Percentiles rank a stretch among this genome's conserved stretches.
These are phyloP conservation scores for Vandiemenella viatica DNA, from an alignment of 2,888 invertebrate genomes.

Conservation along the genomic window DNA sequence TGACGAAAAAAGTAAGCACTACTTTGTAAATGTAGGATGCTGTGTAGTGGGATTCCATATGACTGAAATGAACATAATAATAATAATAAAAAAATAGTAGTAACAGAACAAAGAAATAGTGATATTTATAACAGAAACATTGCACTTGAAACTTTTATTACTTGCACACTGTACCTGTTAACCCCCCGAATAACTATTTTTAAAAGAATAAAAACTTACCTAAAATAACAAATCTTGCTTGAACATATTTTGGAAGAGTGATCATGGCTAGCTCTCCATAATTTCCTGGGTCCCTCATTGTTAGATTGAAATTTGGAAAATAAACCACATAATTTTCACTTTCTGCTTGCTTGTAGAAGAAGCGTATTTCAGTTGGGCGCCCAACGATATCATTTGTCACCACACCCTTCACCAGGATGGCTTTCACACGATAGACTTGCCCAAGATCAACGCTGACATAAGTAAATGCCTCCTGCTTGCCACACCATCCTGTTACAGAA, in stretches of 20 bases:
- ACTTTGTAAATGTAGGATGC: too few relatives aligned
- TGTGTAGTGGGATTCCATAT: too few relatives aligned
- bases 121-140: too few relatives aligned
- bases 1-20: too few relatives aligned
- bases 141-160: too few relatives aligned
- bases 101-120: too few relatives aligned
- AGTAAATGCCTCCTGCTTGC: constrained; percentile 91
- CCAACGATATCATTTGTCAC: constrained; percentile 91
- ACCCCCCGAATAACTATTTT: too few relatives aligned
- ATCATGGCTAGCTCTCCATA: constrained; percentile 95
- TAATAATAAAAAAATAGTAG: too few relatives aligned
- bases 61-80: too few relatives aligned
- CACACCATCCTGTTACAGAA: constrained; percentile 91
- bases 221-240: constrained; percentile 83
- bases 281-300: constrained; percentile 89
- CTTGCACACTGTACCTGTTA: too few relatives aligned
- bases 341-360: constrained; percentile 92
- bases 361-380: constrained; percentile 86
- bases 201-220: constrained; percentile 21
- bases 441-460: constrained; percentile 92
- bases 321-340: constrained; percentile 91
- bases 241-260: constrained; percentile 81
- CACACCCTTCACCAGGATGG: constrained; percentile 84
- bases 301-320: constrained; percentile 89
- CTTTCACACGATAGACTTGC: constrained; percentile 81